phyloP scores from a whole-genome alignment of 2,113 vertebrate species.

The Equus quagga region DNA sequence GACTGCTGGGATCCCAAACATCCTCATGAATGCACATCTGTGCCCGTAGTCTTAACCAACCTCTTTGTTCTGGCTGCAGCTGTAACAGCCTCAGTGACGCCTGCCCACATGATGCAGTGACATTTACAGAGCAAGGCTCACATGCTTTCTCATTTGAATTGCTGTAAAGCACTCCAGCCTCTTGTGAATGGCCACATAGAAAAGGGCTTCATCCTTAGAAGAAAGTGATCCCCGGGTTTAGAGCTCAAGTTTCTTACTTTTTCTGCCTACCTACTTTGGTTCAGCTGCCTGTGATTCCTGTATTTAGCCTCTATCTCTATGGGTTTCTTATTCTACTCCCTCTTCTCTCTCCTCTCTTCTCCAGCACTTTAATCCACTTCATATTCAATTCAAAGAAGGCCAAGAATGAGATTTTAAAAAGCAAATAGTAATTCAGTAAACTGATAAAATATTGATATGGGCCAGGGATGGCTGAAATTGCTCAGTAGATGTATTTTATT shows the following conservation, averaged over 20 bases:
- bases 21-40: background rate
- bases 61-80: slow-evolving; percentile 11
- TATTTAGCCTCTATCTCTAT: rapidly evolving
- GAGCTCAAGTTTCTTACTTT: background rate
- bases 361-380: background rate
- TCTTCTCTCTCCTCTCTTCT: background rate
- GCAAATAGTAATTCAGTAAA: background rate
- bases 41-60: background rate
- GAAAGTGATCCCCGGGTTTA: background rate
- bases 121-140: background rate
- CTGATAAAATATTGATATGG: background rate
- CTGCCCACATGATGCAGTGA: background rate
- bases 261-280: background rate
- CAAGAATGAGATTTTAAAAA: slow-evolving; percentile 26
- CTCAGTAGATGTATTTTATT: background rate
- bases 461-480: background rate
- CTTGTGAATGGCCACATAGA: background rate
- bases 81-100: background rate
- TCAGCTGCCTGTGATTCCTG: background rate
- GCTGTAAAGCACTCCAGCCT: background rate
- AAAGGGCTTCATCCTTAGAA: background rate
- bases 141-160: background rate
- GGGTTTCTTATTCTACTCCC: background rate
- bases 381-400: background rate
- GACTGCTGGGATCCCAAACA: background rate